Base-by-base conservation (phyloP, 2,113 vertebrate species). In the Motacilla tschutschensis region DNA sequence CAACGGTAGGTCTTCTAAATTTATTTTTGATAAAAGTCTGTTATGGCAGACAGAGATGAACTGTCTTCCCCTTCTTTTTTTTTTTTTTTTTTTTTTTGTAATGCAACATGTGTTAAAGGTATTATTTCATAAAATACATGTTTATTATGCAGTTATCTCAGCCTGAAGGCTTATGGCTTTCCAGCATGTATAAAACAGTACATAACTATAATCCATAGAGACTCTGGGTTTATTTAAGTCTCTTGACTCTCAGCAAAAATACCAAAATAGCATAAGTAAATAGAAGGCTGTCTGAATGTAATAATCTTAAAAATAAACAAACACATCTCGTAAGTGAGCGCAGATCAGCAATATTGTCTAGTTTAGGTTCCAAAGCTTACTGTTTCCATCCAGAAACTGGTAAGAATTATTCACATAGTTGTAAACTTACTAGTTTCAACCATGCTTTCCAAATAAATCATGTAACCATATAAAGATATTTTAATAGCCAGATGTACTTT, bases 81-180 rank as follows among this genome's bases (percentile, higher is more conserved):
- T 47, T 41, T 5, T 35, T 35, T 46, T 44, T 47, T 41, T 8
- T n/a, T 17, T 44, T 43, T 28, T 33, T 33, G 7, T n/a, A 17
- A 19, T 60, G 44, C 55, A 91, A 94, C 94, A 95, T 93, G 64
- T 95, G 94, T 75, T 95, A 95, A 95, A 95, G 75, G 80, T 89
- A 95, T 95, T 91, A 94, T 94, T 96, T 94, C 83, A 80, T 91
- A 94, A 95, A 96, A 95, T 94, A 87, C 79, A 83, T 67, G 55
- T 95, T 95, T 95, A 93, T 93, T 93, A 95, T 79, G 83, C 87
- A 93, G 94, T 91, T 95, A 93, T 95, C 94, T 95, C 94, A 90
- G 93, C 93, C 93, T 4, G 58, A 87, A 94, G 90, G 91, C 80
- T 95, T 96, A 96, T 87, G 69, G 70, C 36, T 95, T 94, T 92